Percentiles rank a stretch among this genome's conserved stretches.
Evolutionary conservation across 1,140 invertebrate species (phyloP).

Genomic region (Magallana gigas): DNA sequence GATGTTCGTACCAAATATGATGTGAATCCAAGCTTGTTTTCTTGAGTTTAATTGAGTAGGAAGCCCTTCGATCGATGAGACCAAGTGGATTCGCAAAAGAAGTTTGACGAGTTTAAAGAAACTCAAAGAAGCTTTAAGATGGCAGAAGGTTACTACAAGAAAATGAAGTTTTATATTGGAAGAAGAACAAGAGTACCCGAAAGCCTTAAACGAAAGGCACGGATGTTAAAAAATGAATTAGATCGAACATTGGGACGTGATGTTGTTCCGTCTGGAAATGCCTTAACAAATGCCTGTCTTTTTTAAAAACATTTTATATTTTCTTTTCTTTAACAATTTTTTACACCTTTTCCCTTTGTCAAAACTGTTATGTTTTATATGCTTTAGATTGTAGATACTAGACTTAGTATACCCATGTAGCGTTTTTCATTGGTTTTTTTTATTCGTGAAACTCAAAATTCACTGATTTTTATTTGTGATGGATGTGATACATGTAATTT

Average conservation of each 20-base stretch:
- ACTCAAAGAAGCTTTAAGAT: background rate
- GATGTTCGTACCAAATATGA: conserved; percentile 35
- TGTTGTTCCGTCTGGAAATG: background rate
- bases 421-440: too few relatives aligned
- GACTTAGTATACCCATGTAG: too few relatives aligned
- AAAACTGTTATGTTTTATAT: too few relatives aligned
- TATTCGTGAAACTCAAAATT: too few relatives aligned
- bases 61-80: conserved; percentile 18
- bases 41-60: conserved; percentile 33
- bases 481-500: too few relatives aligned
- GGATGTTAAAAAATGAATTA: conserved; percentile 13
- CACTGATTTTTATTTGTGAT: too few relatives aligned
- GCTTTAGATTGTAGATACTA: too few relatives aligned
- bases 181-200: background rate
- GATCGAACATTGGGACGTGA: conserved; percentile 42
- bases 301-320: too few relatives aligned
- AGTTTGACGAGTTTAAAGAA: background rate
- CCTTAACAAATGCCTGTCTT: too few relatives aligned
- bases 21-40: background rate
- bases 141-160: conserved; percentile 32
- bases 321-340: too few relatives aligned
- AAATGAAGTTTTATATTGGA: conserved; percentile 33
- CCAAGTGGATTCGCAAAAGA: conserved; percentile 18
- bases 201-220: conserved; percentile 36
- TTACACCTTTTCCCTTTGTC: too few relatives aligned